Conservation (phyloP, 2,797 vertebrate species). For the Premnoplex brunnescens region DNA sequence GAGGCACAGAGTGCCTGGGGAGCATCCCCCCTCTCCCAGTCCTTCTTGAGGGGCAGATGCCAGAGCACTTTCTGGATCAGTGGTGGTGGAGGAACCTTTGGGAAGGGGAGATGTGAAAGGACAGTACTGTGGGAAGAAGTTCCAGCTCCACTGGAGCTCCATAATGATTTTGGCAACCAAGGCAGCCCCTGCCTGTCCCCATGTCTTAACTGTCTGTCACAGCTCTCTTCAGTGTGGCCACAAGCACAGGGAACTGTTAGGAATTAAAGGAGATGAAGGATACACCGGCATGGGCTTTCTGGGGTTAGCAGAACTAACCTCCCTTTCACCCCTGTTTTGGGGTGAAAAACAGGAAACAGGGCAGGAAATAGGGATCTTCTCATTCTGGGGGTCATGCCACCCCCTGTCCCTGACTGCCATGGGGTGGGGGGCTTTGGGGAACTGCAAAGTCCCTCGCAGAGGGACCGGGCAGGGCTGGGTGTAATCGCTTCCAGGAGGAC, state of each 20-base stretch:
- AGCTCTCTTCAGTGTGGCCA: background rate
- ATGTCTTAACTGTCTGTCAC: background rate
- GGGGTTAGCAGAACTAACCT: background rate
- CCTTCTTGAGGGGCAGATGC: background rate
- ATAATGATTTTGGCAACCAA: background rate
- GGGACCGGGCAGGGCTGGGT: background rate
- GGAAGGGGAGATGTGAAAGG: background rate
- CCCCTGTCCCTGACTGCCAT: background rate
- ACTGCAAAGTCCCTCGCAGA: background rate
- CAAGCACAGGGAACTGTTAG: accelerated
- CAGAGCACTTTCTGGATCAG: accelerated
- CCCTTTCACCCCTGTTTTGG: background rate
- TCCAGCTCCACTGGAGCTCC: background rate
- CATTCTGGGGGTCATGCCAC: background rate
- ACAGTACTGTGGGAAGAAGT: background rate
- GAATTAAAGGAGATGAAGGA: background rate
- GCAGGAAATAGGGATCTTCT: background rate
- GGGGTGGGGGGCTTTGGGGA: background rate
- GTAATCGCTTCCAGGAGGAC: background rate
- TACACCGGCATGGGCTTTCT: accelerated
- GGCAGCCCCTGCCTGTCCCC: background rate
- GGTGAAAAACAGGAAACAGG: background rate
- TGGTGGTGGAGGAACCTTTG: background rate
- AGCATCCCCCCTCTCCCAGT: background rate
- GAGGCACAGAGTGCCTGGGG: background rate